phyloP scores from a whole-genome alignment of 2,888 invertebrate genomes.

The Caradrina clavipalpis region DNA sequence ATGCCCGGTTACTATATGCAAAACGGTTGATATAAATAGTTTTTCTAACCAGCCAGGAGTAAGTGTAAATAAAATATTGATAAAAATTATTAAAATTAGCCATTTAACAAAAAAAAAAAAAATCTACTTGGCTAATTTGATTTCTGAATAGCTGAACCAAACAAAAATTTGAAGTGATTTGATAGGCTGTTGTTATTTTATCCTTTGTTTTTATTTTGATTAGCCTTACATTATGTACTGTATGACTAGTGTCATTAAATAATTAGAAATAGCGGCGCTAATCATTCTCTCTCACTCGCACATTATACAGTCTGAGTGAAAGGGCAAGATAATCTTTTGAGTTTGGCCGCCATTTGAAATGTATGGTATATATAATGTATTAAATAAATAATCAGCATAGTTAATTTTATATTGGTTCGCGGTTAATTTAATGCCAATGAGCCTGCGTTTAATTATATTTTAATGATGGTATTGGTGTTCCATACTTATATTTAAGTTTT shows the following conservation, averaged over 20 bases:
- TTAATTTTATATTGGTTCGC: background rate
- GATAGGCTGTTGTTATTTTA: too few species aligned
- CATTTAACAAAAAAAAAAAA: too few species aligned
- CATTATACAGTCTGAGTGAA: background rate
- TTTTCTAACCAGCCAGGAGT: too few species aligned
- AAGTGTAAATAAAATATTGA: too few species aligned
- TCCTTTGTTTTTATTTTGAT: too few species aligned
- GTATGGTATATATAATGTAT: background rate
- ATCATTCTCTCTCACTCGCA: background rate
- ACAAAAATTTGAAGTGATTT: background rate
- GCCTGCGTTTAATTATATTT: too few species aligned
- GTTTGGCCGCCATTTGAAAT: background rate
- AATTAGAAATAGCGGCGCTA: background rate
- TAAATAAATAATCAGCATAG: background rate
- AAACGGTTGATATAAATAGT: too few species aligned
- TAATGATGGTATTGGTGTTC: too few species aligned
- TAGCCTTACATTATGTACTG: too few species aligned
- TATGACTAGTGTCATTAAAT: background rate
- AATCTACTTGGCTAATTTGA: background rate
- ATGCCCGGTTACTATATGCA: too few species aligned
- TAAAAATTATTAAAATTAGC: too few species aligned
- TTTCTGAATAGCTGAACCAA: background rate
- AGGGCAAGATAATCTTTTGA: background rate
- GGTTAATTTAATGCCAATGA: background rate
- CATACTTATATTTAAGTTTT: too few species aligned